A percentile compares a stretch with the other conserved stretches of the same genome.
Conservation (phyloP, 2,888 invertebrate genomes). For the Nomada hirtipes region DNA sequence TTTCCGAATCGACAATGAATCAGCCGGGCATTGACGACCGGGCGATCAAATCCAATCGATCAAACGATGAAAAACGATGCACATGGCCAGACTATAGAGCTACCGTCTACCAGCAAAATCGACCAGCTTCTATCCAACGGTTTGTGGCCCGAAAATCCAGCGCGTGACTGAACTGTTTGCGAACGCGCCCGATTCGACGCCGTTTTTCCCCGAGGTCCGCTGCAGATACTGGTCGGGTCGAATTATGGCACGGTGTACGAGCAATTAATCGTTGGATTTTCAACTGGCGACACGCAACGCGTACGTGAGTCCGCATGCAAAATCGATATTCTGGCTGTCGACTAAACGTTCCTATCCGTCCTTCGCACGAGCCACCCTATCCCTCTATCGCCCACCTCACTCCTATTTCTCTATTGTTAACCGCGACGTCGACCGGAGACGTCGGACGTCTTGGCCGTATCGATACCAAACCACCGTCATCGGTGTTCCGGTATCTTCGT, state of each 20-base stretch:
- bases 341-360: constrained; percentile 27
- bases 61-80: constrained; percentile 7
- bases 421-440: constrained; percentile 17
- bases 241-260: constrained; percentile 47
- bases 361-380: neutral
- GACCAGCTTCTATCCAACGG: neutral
- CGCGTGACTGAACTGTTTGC: constrained; percentile 18
- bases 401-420: constrained; percentile 27
- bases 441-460: constrained; percentile 39
- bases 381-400: neutral
- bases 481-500: constrained; percentile 33
- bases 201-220: constrained; percentile 14
- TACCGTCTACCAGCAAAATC: neutral
- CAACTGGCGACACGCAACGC: constrained; percentile 32
- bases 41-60: constrained; percentile 20
- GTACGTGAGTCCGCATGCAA: constrained; percentile 46
- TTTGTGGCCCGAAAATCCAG: constrained; percentile 15
- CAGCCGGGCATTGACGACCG: neutral
- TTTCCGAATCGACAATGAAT: too few species aligned
- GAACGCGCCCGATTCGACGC: neutral
- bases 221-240: constrained; percentile 22
- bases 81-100: neutral
- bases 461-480: constrained; percentile 34
- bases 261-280: constrained; percentile 63
- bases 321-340: constrained; percentile 55